Evolutionary conservation across 92 coral and sea anemone species (phyloP).

Genomic region (Palythoa grandiflora): DNA sequence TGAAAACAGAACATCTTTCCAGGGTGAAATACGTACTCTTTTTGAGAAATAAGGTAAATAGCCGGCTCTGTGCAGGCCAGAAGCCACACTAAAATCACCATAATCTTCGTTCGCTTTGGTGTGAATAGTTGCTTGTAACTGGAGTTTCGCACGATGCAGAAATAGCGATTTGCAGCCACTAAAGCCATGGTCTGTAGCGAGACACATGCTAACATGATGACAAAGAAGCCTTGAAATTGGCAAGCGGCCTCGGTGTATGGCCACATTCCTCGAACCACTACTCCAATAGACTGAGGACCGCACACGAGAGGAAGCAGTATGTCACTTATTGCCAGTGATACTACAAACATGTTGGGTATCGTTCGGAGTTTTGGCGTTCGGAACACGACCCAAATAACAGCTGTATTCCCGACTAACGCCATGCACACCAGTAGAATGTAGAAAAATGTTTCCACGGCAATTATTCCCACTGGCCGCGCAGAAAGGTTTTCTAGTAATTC

Average conservation of each 20-base stretch:
- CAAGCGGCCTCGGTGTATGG: constrained; percentile 59
- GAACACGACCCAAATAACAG: constrained; percentile 72
- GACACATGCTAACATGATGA: constrained; percentile 66
- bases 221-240: constrained; percentile 78
- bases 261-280: constrained; percentile 64
- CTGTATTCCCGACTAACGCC: constrained; percentile 63
- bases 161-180: constrained; percentile 75
- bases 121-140: constrained; percentile 63
- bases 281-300: constrained; percentile 65
- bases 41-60: constrained; percentile 70
- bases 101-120: constrained; percentile 49
- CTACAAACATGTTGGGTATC: constrained; percentile 69
- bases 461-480: constrained; percentile 34
- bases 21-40: constrained; percentile 72
- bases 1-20: constrained; percentile 79
- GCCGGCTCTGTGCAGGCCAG: constrained; percentile 74
- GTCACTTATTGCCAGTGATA: constrained; percentile 73
- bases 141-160: constrained; percentile 68
- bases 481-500: neutral
- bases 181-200: constrained; percentile 73
- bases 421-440: constrained; percentile 44
- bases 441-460: constrained; percentile 44
- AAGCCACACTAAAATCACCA: constrained; percentile 52
- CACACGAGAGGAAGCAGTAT: constrained; percentile 57
- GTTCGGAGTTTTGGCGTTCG: constrained; percentile 61